Base-by-base conservation (phyloP, 2,797 vertebrate species). In the Aeoliscus strigatus region DNA sequence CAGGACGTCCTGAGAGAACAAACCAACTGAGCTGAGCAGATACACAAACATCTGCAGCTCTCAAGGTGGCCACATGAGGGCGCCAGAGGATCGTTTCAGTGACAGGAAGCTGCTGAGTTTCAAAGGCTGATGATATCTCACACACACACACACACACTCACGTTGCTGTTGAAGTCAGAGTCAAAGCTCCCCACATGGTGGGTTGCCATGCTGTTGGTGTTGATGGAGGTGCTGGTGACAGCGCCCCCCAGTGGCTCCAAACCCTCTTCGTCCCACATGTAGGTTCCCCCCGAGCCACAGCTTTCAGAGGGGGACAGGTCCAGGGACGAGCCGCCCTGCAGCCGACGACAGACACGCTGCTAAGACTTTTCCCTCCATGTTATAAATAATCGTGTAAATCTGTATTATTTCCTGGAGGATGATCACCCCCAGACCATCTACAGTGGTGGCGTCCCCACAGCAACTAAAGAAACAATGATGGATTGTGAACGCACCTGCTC, bases 231-330 rank as follows among this genome's bases (percentile, higher is more conserved):
- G 3, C 47, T 29, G 0, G 49, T 39, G 38, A 47, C 14, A 6
- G 49, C 33, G 46, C 87, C 89, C 34, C 75, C 82, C 9, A 88
- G 81, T 1, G 92, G 91, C 47, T 96, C 94, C 86, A 98, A 60
- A 6, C 93, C 96, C 53, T 97, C 96, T 75, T 98, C 94, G 39
- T 98, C 94, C 96, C 96, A 98, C 91, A 97, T 93, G 38, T 97
- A 98, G 0, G 92, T 97, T 13, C 94, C 96, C 2, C 91, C 94
- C 1, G 94, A 98, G 14, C 93, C 94, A 21, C 92, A 97, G 72
- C 94, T 97, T 82, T 96, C 93, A 0, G 96, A 96, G 0, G 96
- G 93, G 31, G 94, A 98, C 32, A 98, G 90, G 57, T 97, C 94
- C 72, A 96, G 90, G 7, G 94, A 97, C 1, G 92, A 97, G 0